Evolutionary conservation across 2,797 vertebrate species (phyloP), one percentile per base, ranked within the genome.

Genomic region (Epinephelus malabaricus): DNA sequence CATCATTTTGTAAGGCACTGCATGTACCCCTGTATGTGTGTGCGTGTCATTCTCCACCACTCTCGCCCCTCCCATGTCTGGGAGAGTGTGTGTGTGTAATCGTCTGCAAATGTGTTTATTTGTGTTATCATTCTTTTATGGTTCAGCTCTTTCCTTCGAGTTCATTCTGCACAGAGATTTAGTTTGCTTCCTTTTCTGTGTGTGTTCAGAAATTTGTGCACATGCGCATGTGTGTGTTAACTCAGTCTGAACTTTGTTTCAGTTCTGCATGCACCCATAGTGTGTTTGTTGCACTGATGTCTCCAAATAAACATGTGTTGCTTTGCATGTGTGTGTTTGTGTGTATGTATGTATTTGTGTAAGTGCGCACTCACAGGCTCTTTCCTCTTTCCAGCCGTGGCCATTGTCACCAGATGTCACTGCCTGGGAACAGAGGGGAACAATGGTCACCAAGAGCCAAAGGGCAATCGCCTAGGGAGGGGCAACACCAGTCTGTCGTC

Each of bases 371-470:
- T 69, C 30, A 21, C 70, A 73, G 75, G 55, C 69, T 79, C 74
- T 85, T 87, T 84, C 86, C 84, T 79, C 76, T 86, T 86, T 88
- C 86, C 84, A 78, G 62, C 86, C 53, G 54, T 66, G 79, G 71
- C 90, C 80, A 92, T 94, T 94, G 94, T 94, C 86, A 92, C 89
- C 93, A 95, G 93, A 94, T 95, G 95, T 94, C 93, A 86, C 75
- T 93, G 82, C 90, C 90, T 95, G 95, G 92, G 94, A 96, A 95
- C 92, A 76, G 76, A 85, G 84, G 66, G 63, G 76, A 93, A 95
- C 95, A 96, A 95, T 95, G 89, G 93, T 88, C 86, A 86, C 83
- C 58, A 60, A 63, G 87, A 94, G 90, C 84, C 90, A 94, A 93
- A 93, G 92, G 92, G 76, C 92, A 92, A 75, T 78, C 62, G 79